phyloP scores from a whole-genome alignment of 2,797 vertebrate species.

The Mastacembelus armatus region DNA sequence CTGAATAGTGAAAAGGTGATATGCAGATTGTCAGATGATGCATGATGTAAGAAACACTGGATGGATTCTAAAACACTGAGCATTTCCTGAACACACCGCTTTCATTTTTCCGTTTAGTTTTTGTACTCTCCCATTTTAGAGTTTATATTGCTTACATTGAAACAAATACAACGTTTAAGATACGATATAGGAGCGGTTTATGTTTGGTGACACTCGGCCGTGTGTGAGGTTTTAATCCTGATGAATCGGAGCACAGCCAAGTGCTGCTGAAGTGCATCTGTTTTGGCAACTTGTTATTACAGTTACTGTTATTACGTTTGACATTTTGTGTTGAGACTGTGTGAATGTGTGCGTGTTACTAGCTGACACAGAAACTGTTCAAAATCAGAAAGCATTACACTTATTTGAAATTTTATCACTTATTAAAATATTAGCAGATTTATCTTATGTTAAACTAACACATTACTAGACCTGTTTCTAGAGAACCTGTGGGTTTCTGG shows the following conservation, averaged over 20 bases:
- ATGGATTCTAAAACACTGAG: neutral
- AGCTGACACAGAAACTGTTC: too few relatives aligned
- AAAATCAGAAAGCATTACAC: too few relatives aligned
- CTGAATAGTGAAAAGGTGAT: neutral
- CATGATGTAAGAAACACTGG: conserved; percentile 18
- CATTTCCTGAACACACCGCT: neutral
- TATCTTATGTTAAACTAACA: too few relatives aligned
- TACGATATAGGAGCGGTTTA: neutral
- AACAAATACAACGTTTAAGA: neutral
- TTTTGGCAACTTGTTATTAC: conserved; percentile 22
- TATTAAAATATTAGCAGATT: too few relatives aligned
- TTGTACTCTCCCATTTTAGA: too few relatives aligned
- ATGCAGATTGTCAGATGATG: neutral
- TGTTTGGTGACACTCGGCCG: neutral
- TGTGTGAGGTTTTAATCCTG: neutral
- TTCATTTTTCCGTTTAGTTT: neutral
- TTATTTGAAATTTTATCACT: too few relatives aligned
- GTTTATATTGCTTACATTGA: neutral
- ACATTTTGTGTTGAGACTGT: conserved; percentile 2
- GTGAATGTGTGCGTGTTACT: neutral
- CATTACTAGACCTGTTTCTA: too few relatives aligned
- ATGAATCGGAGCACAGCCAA: neutral
- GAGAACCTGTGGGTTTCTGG: too few relatives aligned
- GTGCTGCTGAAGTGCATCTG: neutral
- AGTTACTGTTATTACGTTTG: neutral